Evolutionary conservation across 2,797 vertebrate genomes (phyloP).

Genomic region (Rhinogobio ventralis): DNA sequence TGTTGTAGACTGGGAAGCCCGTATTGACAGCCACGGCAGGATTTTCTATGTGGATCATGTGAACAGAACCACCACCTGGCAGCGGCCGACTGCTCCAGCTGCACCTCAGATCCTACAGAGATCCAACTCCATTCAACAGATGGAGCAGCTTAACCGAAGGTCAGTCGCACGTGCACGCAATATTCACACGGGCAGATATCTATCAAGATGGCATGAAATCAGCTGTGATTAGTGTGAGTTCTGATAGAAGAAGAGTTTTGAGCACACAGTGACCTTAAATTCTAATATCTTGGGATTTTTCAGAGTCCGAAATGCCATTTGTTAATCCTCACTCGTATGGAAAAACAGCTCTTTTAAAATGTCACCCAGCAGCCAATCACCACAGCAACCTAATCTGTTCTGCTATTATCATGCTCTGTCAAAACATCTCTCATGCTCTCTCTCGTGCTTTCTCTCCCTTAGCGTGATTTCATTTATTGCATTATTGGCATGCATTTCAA

Average conservation of each 20-base stretch:
- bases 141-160: conserved; percentile 96
- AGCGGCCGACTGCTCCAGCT: conserved; percentile 89
- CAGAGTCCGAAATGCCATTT: conserved; percentile 5
- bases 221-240: not conserved
- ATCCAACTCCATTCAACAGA: conserved; percentile 95
- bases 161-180: conserved; percentile 54
- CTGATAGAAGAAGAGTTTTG: not conserved
- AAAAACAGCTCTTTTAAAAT: conserved; percentile 45
- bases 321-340: conserved; percentile 22
- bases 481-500: not conserved
- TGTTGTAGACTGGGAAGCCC: conserved; percentile 91
- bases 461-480: not conserved
- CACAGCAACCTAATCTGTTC: conserved; percentile 13
- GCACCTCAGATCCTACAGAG: conserved; percentile 91
- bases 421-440: not conserved
- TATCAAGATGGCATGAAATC: not conserved
- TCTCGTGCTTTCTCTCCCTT: not conserved
- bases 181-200: conserved; percentile 5
- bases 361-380: conserved; percentile 10
- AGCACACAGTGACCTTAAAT: not conserved
- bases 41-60: conserved; percentile 97
- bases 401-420: conserved; percentile 4
- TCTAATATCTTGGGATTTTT: not conserved
- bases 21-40: conserved; percentile 95
- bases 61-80: conserved; percentile 96